Conservation (phyloP, 2,797 vertebrate genomes). For the Corythornis leucogaster region DNA sequence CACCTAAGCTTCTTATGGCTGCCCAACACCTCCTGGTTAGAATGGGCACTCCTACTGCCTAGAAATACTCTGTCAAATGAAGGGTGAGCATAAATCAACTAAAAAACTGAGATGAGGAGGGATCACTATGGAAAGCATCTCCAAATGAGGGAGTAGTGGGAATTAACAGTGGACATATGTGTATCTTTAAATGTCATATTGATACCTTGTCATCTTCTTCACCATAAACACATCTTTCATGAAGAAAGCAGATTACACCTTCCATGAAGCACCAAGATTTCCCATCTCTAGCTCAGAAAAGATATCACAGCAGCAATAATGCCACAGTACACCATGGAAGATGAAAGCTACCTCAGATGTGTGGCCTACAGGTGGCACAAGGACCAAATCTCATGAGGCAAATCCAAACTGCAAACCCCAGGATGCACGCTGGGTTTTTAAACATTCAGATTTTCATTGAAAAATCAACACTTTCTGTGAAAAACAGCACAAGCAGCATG, state of each 20-base stretch:
- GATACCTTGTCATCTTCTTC: background rate
- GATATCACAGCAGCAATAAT: background rate
- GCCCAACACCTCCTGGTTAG: background rate
- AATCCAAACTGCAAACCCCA: background rate
- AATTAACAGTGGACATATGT: background rate
- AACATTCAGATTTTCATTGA: background rate
- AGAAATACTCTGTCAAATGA: background rate
- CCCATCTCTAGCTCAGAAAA: background rate
- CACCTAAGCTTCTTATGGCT: background rate
- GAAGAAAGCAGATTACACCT: background rate
- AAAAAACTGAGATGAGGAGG: background rate
- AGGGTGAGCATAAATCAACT: background rate
- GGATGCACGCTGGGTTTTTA: background rate
- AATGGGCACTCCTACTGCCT: rapidly evolving
- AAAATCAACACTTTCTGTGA: background rate
- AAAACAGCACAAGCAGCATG: background rate
- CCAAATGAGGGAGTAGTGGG: background rate
- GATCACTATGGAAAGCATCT: background rate
- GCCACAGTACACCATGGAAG: background rate
- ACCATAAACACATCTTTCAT: background rate
- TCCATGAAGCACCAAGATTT: background rate
- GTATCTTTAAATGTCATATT: background rate
- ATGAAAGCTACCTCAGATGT: background rate
- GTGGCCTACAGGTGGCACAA: background rate
- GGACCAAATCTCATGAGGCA: background rate